Evolutionary conservation across 1,140 invertebrate genomes (phyloP).

Genomic region (Cyclina sinensis): DNA sequence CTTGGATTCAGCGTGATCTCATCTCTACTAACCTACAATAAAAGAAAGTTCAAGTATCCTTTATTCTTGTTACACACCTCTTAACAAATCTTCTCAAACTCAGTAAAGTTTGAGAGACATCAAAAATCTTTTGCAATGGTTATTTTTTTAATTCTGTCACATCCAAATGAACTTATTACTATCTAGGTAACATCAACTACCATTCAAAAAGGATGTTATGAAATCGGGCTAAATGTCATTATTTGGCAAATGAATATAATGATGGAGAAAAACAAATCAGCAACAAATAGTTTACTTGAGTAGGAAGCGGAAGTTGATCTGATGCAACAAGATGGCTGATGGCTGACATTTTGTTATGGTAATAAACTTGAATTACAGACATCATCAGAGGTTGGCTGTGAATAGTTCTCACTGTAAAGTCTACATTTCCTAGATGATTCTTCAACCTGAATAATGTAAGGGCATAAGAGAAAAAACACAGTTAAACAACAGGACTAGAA

Average conservation of each 20-base stretch:
- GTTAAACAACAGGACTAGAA: background rate
- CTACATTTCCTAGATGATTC: slow-evolving; percentile 79
- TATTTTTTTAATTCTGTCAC: too few species aligned
- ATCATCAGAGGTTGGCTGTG: slow-evolving; percentile 83
- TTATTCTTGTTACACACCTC: too few species aligned
- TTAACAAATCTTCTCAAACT: too few species aligned
- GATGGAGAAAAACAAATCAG: too few species aligned
- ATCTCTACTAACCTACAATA: background rate
- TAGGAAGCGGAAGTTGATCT: slow-evolving; percentile 77
- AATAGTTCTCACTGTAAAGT: slow-evolving; percentile 83
- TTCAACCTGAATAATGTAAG: slow-evolving; percentile 79
- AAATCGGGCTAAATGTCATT: too few species aligned
- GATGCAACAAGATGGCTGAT: slow-evolving; percentile 78
- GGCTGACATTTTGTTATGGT: slow-evolving; percentile 83
- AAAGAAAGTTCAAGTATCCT: too few species aligned
- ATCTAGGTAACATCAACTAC: background rate
- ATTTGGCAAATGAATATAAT: too few species aligned
- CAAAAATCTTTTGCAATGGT: too few species aligned
- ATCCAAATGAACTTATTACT: too few species aligned
- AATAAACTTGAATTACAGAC: slow-evolving; percentile 85
- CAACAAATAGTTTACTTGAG: slow-evolving; percentile 27
- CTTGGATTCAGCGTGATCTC: slow-evolving; percentile 74
- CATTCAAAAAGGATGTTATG: background rate
- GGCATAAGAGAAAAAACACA: background rate
- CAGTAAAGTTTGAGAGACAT: too few species aligned